These are phyloP conservation scores for Petrocephalus schoutedeni DNA, from an alignment of 2,797 vertebrate genomes.

Conservation along the genomic window DNA sequence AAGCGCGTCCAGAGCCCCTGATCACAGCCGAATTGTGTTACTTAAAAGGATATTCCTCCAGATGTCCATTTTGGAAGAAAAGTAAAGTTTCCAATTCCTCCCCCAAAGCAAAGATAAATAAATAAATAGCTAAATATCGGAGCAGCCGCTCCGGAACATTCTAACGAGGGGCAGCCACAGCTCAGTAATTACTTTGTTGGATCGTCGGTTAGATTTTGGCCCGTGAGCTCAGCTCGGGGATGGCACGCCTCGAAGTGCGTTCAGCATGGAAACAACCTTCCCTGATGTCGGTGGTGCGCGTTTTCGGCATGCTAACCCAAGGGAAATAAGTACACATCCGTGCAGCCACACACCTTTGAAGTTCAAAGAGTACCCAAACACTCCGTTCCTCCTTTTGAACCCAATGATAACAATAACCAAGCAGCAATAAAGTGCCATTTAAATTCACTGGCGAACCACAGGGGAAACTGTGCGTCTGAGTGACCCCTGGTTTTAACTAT, in stretches of 20 bases:
- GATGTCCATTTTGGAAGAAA: conserved; percentile 78
- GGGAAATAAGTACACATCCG: neutral
- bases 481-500: conserved; percentile 1
- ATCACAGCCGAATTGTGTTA: conserved; percentile 76
- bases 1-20: conserved; percentile 76
- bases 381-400: neutral
- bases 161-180: neutral
- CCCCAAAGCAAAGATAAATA: conserved; percentile 47
- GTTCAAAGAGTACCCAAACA: neutral
- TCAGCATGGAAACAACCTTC: neutral
- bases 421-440: neutral
- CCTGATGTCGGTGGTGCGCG: neutral
- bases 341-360: neutral
- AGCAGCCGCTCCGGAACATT: neutral
- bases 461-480: neutral
- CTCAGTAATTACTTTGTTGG: neutral
- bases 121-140: conserved; percentile 9
- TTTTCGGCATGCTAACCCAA: neutral
- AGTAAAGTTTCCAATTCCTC: conserved; percentile 66
- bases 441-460: neutral
- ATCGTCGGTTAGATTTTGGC: neutral
- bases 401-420: neutral
- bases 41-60: conserved; percentile 79
- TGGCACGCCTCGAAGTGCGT: too few relatives aligned
- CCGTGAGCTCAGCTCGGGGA: neutral